These are phyloP conservation scores for Turdus rufiventris DNA, from an alignment of 2,113 vertebrate species.

Conservation along the genomic window DNA sequence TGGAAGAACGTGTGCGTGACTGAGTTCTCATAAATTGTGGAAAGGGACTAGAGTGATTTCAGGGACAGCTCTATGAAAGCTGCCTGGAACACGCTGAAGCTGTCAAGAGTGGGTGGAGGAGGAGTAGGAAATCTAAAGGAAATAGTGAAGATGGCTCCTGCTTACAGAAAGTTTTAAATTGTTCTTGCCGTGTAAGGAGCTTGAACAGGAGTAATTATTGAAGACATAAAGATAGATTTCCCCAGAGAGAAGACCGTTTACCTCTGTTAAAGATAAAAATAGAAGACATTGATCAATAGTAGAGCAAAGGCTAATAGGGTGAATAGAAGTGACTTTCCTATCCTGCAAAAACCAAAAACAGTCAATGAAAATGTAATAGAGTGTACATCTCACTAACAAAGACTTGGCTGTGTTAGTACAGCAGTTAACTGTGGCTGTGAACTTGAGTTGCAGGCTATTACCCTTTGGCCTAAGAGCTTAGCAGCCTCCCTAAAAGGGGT, in stretches of 20 bases:
- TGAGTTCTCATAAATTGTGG: neutral
- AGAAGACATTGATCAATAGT: neutral
- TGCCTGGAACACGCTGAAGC: neutral
- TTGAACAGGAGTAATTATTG: neutral
- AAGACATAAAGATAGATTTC: neutral
- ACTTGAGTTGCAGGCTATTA: neutral
- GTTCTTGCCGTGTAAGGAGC: neutral
- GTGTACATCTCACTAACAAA: neutral
- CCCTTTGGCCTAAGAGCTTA: neutral
- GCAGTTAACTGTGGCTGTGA: neutral
- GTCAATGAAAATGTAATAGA: neutral
- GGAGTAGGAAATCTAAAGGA: neutral
- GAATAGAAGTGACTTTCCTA: neutral
- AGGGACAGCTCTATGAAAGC: neutral
- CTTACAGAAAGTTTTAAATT: neutral
- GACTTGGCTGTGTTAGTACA: neutral
- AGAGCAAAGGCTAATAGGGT: neutral
- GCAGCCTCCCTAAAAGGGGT: neutral
- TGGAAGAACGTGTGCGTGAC: neutral
- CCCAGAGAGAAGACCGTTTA: neutral
- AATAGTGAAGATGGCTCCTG: neutral
- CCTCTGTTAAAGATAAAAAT: neutral
- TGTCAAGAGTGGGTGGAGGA: neutral
- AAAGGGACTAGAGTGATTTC: neutral
- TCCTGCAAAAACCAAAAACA: neutral